Conservation (phyloP, 2,888 invertebrate species). For the Ennomos quercinarius region DNA sequence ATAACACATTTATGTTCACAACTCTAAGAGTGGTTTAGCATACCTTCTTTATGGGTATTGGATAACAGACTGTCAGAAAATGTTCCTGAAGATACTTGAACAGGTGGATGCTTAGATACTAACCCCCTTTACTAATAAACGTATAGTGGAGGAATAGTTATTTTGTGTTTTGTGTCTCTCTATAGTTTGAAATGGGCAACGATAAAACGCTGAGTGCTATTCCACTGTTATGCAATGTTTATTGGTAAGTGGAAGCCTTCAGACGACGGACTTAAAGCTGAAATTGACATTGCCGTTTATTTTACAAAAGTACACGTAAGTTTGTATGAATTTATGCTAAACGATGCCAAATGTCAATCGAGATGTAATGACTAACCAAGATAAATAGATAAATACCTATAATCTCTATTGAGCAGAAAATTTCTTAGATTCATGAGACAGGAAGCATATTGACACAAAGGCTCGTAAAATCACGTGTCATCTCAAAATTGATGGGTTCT, state of each 20-base stretch:
- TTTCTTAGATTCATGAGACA: constrained; percentile 58
- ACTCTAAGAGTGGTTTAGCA: constrained; percentile 45
- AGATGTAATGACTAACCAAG: constrained; percentile 56
- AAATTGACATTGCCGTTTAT: constrained; percentile 19
- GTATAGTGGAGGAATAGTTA: too few species aligned
- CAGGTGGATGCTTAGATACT: constrained; percentile 17
- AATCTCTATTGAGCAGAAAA: constrained; percentile 44
- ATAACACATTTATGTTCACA: constrained; percentile 51
- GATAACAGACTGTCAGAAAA: constrained; percentile 56
- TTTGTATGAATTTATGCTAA: constrained; percentile 47
- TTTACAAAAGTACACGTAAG: constrained; percentile 23
- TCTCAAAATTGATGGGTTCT: constrained; percentile 39
- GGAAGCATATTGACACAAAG: constrained; percentile 55
- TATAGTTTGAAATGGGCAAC: too few species aligned
- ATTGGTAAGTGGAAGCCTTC: too few species aligned
- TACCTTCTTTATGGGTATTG: constrained; percentile 50
- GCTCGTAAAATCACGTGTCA: constrained; percentile 44
- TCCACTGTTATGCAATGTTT: too few species aligned
- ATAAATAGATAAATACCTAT: constrained; percentile 48
- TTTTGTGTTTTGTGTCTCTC: too few species aligned
- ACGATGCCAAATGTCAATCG: constrained; percentile 57
- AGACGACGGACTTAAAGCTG: constrained; percentile 30
- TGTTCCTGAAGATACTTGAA: constrained; percentile 39
- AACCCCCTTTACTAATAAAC: not conserved
- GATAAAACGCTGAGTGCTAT: too few species aligned